A percentile compares a stretch with the other conserved stretches of the same genome.
Evolutionary conservation across 2,888 invertebrate genomes (phyloP).

Genomic region (Pristionchus japonicus): DNA sequence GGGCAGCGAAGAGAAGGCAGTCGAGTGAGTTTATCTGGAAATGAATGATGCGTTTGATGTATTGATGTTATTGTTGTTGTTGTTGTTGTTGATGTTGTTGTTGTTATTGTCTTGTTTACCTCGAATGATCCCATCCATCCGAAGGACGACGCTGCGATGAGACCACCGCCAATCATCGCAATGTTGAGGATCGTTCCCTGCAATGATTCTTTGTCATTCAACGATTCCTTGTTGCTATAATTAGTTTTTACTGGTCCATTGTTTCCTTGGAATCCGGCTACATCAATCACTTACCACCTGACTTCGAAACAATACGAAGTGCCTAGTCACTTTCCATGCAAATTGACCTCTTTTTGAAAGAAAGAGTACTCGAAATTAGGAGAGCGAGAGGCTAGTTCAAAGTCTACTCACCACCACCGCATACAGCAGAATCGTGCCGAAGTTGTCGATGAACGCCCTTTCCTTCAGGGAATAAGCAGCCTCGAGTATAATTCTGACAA

Average conservation of each 20-base stretch:
- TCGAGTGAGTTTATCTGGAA: slow-evolving; percentile 65
- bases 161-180: slow-evolving; percentile 64
- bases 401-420: slow-evolving; percentile 80
- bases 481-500: slow-evolving; percentile 77
- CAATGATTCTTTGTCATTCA: too few relatives aligned
- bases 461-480: slow-evolving; percentile 80
- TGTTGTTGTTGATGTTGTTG: too few relatives aligned
- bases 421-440: slow-evolving; percentile 79
- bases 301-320: too few relatives aligned
- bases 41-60: not conserved
- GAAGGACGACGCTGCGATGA: slow-evolving; percentile 57
- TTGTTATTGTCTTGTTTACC: not conserved
- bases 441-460: slow-evolving; percentile 78
- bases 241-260: too few relatives aligned
- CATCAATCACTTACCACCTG: too few relatives aligned
- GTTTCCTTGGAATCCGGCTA: too few relatives aligned
- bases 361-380: too few relatives aligned
- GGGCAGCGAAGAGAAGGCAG: slow-evolving; percentile 78
- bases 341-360: too few relatives aligned
- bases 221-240: too few relatives aligned
- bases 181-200: slow-evolving; percentile 76
- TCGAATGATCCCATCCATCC: slow-evolving; percentile 70
- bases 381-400: too few relatives aligned
- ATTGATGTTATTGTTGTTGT: too few relatives aligned
- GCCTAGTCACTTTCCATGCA: too few relatives aligned